A percentile compares a stretch with the other conserved stretches of the same genome.
Conservation (phyloP, 92 coral and sea anemone genomes). For the Anthopleura xanthogrammica region DNA sequence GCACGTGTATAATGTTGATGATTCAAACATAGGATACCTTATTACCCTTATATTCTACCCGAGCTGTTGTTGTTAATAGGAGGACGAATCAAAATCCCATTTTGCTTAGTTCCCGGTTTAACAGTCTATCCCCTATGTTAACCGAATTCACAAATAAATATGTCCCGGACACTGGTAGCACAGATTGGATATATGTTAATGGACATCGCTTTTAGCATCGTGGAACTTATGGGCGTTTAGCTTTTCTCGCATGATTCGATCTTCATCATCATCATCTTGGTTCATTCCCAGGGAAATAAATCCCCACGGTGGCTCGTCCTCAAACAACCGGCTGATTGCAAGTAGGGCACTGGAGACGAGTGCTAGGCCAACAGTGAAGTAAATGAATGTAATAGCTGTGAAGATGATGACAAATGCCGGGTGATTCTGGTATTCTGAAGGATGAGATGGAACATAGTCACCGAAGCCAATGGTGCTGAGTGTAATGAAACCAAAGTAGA, state of each 20-base stretch:
- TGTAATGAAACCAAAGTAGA: slow-evolving; percentile 94
- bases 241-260: slow-evolving; percentile 67
- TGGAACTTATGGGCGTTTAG: slow-evolving; percentile 34
- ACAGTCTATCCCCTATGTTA: background rate
- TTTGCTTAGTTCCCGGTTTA: background rate
- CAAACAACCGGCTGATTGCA: slow-evolving; percentile 94
- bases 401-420: slow-evolving; percentile 92
- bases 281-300: slow-evolving; percentile 75
- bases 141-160: slow-evolving; percentile 4
- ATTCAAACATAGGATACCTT: slow-evolving; percentile 3
- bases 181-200: slow-evolving; percentile 3
- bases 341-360: slow-evolving; percentile 98
- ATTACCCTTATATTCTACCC: background rate
- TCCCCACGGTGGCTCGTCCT: slow-evolving; percentile 98
- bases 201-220: slow-evolving; percentile 39
- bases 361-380: slow-evolving; percentile 97
- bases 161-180: background rate
- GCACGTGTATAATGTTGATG: background rate
- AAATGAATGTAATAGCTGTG: slow-evolving; percentile 89
- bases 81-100: background rate
- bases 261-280: slow-evolving; percentile 74
- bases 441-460: slow-evolving; percentile 94
- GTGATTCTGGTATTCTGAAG: slow-evolving; percentile 74
- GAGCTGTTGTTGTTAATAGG: background rate
- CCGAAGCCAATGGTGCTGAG: slow-evolving; percentile 98